Conservation (phyloP, 2,113 vertebrate species). For the Mobula birostris region DNA sequence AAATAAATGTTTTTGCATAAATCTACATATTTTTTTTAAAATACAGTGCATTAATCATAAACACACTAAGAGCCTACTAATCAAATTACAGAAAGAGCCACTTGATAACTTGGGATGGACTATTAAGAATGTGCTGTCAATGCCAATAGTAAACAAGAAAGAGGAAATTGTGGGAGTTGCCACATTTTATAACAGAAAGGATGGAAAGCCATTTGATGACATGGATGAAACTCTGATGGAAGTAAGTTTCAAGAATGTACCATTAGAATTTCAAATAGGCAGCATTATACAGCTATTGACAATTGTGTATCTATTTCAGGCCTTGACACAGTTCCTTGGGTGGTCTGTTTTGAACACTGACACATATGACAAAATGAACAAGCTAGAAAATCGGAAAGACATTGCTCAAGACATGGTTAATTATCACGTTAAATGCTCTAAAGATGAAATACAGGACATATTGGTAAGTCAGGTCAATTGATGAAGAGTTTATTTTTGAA, state of each 20-base stretch:
- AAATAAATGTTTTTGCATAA: neutral
- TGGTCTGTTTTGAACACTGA: conserved; percentile 92
- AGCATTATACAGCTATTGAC: neutral
- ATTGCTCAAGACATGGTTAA: conserved; percentile 96
- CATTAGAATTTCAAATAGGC: neutral
- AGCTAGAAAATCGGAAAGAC: conserved; percentile 85
- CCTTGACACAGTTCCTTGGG: conserved; percentile 91
- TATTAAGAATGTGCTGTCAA: conserved; percentile 86
- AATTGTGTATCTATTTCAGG: conserved; percentile 55
- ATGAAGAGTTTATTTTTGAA: neutral
- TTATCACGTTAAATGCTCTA: conserved; percentile 82
- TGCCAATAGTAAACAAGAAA: conserved; percentile 95
- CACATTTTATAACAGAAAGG: conserved; percentile 96
- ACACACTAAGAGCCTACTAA: neutral
- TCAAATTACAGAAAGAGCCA: conserved; percentile 63
- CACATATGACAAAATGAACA: conserved; percentile 93
- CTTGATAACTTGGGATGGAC: conserved; percentile 85
- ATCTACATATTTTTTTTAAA: neutral
- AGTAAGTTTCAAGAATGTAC: conserved; percentile 53
- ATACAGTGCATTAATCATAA: neutral
- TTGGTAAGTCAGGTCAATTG: conserved; percentile 60
- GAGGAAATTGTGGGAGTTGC: conserved; percentile 95
- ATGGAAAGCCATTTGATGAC: conserved; percentile 92
- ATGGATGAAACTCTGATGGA: conserved; percentile 93
- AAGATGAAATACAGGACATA: conserved; percentile 83